Evolutionary conservation across 2,888 invertebrate species (phyloP).

Genomic region (Tipula helvola): DNA sequence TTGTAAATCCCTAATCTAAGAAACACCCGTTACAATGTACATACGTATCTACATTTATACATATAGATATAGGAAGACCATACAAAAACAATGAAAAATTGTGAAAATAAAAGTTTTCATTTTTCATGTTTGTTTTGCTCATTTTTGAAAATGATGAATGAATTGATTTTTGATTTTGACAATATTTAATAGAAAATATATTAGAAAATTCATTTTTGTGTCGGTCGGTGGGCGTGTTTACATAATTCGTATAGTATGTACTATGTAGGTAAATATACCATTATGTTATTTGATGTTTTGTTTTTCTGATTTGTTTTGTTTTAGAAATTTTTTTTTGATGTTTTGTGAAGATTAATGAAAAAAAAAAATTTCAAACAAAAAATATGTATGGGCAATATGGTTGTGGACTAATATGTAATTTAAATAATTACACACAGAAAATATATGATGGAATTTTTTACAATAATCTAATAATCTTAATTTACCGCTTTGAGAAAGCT

Average conservation of each 20-base stretch:
- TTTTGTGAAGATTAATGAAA: background rate
- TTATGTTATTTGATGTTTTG: background rate
- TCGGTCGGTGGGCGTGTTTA: background rate
- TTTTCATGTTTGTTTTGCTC: background rate
- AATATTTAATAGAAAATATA: background rate
- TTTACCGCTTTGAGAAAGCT: background rate
- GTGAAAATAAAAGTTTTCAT: background rate
- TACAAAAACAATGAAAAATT: background rate
- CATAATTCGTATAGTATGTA: background rate
- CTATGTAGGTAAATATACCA: background rate
- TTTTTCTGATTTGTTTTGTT: background rate
- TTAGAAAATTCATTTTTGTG: background rate
- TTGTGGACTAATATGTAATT: background rate
- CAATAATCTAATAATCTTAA: background rate
- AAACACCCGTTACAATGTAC: no score
- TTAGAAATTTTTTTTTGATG: background rate
- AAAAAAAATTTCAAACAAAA: no score
- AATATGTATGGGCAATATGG: no score
- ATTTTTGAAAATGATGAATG: background rate
- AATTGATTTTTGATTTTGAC: background rate
- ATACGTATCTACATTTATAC: background rate
- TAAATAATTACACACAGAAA: background rate
- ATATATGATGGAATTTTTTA: background rate
- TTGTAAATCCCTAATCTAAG: background rate
- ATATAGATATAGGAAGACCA: background rate